These are phyloP conservation scores for Magallana ariakensis DNA, from an alignment of 1,140 invertebrate genomes.

Conservation along the genomic window DNA sequence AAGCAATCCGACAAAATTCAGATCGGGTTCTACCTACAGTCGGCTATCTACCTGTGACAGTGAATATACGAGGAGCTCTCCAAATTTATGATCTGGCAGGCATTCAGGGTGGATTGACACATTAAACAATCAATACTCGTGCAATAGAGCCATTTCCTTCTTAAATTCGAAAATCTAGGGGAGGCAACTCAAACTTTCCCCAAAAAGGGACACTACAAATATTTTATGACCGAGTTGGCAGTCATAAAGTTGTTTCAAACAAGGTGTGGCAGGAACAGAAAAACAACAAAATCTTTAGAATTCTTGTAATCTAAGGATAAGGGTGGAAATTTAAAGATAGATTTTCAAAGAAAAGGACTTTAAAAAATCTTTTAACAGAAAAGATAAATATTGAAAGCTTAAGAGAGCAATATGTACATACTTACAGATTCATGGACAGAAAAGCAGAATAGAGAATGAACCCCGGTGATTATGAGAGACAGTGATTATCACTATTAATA, in stretches of 20 bases:
- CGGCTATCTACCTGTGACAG: conserved; percentile 27
- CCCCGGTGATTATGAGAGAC: background rate
- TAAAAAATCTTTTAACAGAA: too few species aligned
- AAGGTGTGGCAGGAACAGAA: too few species aligned
- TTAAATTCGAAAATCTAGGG: conserved; percentile 1
- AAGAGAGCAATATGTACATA: background rate
- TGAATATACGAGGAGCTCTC: conserved; percentile 17
- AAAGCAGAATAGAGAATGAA: background rate
- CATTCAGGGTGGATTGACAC: conserved; percentile 23
- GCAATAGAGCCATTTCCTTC: conserved; percentile 7
- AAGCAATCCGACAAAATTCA: background rate
- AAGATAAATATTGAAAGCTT: too few species aligned
- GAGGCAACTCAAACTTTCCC: background rate
- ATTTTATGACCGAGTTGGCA: background rate
- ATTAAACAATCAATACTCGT: conserved; percentile 21
- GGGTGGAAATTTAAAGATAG: too few species aligned
- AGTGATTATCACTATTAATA: background rate
- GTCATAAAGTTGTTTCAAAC: background rate
- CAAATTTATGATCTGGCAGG: conserved; percentile 27
- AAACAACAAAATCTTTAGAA: too few species aligned
- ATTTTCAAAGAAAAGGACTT: too few species aligned
- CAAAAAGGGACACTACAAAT: background rate
- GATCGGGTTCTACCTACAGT: background rate
- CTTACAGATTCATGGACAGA: background rate
- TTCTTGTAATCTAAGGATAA: too few species aligned